Evolutionary conservation across 2,797 vertebrate species (phyloP).

Genomic region (Cyprinodon diabolis): DNA sequence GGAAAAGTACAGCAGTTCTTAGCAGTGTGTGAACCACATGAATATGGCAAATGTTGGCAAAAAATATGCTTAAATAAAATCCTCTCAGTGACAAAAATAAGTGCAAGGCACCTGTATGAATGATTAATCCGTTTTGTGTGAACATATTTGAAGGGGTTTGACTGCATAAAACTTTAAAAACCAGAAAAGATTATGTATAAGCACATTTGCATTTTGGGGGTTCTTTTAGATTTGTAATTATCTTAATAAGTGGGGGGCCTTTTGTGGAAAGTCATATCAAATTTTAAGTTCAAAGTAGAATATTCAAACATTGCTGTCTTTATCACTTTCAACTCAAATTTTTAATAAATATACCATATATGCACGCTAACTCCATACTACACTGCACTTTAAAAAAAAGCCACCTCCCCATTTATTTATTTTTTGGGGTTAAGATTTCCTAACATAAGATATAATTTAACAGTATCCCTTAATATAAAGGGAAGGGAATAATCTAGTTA

Average conservation of each 20-base stretch:
- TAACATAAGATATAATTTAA: not conserved
- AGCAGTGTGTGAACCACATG: not conserved
- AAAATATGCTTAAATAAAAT: not conserved
- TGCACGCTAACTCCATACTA: too few species aligned
- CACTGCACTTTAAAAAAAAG: too few species aligned
- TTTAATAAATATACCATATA: not conserved
- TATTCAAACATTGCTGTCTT: too few species aligned
- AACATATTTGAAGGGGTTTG: not conserved
- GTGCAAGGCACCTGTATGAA: not conserved
- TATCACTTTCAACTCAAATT: not conserved
- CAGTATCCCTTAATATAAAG: too few species aligned
- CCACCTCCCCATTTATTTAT: not conserved
- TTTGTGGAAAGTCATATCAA: not conserved
- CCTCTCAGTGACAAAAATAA: not conserved
- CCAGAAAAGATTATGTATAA: not conserved
- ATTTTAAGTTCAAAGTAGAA: not conserved
- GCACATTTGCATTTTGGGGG: not conserved
- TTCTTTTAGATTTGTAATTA: not conserved
- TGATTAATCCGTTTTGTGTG: not conserved
- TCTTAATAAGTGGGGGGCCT: not conserved
- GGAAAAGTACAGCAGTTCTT: not conserved
- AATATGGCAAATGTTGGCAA: not conserved
- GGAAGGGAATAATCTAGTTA: not conserved
- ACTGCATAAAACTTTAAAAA: not conserved
- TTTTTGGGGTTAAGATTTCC: not conserved